These are phyloP conservation scores for Psylliodes chrysocephalus DNA, from an alignment of 2,888 invertebrate species.

Conservation along the genomic window DNA sequence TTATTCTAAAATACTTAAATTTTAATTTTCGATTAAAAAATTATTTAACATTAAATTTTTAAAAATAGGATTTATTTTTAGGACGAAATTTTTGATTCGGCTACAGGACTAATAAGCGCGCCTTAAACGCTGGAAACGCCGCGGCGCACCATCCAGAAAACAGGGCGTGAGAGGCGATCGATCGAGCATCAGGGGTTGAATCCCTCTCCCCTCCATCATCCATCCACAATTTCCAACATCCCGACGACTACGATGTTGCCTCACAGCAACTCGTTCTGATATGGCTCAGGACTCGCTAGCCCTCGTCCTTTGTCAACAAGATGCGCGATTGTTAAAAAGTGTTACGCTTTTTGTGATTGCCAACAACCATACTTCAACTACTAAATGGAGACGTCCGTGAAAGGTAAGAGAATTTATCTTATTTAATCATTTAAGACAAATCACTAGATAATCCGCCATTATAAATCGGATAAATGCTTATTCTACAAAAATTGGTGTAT, in stretches of 20 bases:
- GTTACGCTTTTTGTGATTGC: slow-evolving; percentile 39
- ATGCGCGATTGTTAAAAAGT: slow-evolving; percentile 59
- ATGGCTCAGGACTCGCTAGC: slow-evolving; percentile 55
- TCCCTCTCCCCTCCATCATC: slow-evolving; percentile 56
- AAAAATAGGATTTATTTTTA: too few species aligned
- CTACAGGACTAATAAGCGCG: slow-evolving; percentile 9
- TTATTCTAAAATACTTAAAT: too few species aligned
- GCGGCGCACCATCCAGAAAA: slow-evolving; percentile 55
- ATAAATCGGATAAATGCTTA: too few species aligned
- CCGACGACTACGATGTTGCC: slow-evolving; percentile 51
- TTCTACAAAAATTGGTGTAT: too few species aligned
- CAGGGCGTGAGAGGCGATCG: slow-evolving; percentile 61
- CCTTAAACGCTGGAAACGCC: slow-evolving; percentile 27
- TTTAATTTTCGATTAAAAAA: too few species aligned
- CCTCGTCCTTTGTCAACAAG: slow-evolving; percentile 60
- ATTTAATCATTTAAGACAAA: neutral
- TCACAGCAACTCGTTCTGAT: slow-evolving; percentile 54
- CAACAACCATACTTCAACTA: slow-evolving; percentile 21
- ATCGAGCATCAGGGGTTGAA: slow-evolving; percentile 60
- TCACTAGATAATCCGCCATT: neutral
- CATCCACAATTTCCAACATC: slow-evolving; percentile 27
- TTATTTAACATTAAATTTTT: too few species aligned
- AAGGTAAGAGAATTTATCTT: slow-evolving; percentile 21
- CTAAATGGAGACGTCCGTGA: neutral
- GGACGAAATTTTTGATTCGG: neutral